These are phyloP conservation scores for Pelodiscus sinensis DNA, from an alignment of 2,113 vertebrate species.

Conservation along the genomic window DNA sequence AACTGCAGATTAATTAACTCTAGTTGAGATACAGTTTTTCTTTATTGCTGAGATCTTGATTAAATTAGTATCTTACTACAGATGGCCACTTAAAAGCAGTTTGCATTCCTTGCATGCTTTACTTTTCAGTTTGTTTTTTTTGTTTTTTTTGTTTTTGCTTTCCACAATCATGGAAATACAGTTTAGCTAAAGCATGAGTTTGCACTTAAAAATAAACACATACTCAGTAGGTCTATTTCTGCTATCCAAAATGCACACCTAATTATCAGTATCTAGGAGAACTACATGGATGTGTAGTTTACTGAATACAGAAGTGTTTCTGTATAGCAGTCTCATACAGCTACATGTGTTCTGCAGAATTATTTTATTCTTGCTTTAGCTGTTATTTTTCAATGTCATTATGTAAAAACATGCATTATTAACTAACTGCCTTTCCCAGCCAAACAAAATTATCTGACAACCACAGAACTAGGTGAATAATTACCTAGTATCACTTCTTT, in stretches of 20 bases:
- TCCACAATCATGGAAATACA: rapidly evolving
- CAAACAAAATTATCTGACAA: background rate
- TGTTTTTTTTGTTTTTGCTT: no score
- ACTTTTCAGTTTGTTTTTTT: background rate
- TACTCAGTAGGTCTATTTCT: rapidly evolving
- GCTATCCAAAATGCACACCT: background rate
- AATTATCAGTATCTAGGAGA: no score
- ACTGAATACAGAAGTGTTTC: background rate
- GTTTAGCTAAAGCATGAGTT: background rate
- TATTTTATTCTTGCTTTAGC: background rate
- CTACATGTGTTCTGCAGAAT: background rate
- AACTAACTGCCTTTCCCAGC: background rate
- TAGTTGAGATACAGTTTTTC: background rate
- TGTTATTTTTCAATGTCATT: background rate
- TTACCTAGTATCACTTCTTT: background rate
- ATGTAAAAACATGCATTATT: no score
- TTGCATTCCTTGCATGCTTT: rapidly evolving
- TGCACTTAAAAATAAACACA: background rate
- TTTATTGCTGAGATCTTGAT: background rate
- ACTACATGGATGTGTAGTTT: background rate
- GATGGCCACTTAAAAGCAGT: rapidly evolving
- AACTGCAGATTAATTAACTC: background rate
- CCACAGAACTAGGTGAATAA: background rate
- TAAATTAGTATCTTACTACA: background rate
- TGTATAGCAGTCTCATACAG: no score